Evolutionary conservation across 1,140 invertebrate genomes (phyloP).

Genomic region (Orius laevigatus): DNA sequence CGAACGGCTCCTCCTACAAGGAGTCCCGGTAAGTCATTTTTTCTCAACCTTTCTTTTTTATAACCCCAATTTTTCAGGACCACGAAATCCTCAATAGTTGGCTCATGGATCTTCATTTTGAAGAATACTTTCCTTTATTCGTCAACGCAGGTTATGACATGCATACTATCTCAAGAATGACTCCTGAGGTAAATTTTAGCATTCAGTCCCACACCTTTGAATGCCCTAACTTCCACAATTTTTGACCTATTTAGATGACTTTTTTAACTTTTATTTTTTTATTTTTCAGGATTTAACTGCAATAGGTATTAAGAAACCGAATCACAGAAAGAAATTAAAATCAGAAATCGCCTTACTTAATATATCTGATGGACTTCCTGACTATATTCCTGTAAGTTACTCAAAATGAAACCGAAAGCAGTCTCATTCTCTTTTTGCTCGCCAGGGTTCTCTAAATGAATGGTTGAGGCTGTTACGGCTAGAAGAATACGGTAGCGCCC

Average conservation of each 20-base stretch:
- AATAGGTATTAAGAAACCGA: conserved; percentile 91
- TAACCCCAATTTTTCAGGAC: conserved; percentile 41
- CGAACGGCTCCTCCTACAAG: conserved; percentile 44
- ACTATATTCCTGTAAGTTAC: conserved; percentile 70
- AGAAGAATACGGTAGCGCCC: conserved; percentile 76
- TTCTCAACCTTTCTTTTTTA: not conserved
- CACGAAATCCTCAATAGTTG: conserved; percentile 85
- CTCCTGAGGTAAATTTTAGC: conserved; percentile 67
- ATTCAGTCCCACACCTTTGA: too few relatives aligned
- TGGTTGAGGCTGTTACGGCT: conserved; percentile 81
- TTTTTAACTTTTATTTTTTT: too few relatives aligned
- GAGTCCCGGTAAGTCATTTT: conserved; percentile 30
- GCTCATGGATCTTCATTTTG: conserved; percentile 87
- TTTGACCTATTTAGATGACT: too few relatives aligned
- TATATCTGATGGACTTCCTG: conserved; percentile 80
- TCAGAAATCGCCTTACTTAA: conserved; percentile 89
- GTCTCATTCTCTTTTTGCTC: conserved; percentile 16
- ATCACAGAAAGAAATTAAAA: conserved; percentile 89
- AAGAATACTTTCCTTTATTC: conserved; percentile 90
- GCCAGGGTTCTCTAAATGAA: conserved; percentile 72
- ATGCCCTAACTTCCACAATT: too few relatives aligned
- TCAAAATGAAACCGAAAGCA: not conserved
- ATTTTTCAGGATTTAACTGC: conserved; percentile 42
- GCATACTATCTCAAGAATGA: conserved; percentile 93
- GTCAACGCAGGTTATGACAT: conserved; percentile 93